Conservation (phyloP, 1,140 invertebrate species). For the Papilio helenus region DNA sequence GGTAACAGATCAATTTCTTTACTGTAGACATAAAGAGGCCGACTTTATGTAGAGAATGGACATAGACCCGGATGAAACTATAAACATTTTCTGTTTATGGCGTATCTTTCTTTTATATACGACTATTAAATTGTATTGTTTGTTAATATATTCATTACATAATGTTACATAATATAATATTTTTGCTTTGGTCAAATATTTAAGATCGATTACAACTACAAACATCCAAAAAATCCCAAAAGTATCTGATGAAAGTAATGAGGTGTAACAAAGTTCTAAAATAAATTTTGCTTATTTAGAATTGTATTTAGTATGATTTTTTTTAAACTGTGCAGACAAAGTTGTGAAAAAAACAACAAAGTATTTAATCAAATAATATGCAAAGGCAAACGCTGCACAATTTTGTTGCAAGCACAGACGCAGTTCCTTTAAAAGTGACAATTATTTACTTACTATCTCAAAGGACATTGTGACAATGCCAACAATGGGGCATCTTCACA, state of each 20-base stretch:
- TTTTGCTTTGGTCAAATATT: too few species aligned
- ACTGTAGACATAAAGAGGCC: slow-evolving; percentile 3
- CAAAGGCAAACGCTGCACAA: neutral
- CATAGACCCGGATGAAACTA: neutral
- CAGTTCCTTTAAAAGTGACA: neutral
- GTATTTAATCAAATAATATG: neutral
- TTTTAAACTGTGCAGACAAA: too few species aligned
- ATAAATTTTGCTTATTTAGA: too few species aligned
- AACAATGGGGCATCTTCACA: neutral
- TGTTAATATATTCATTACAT: neutral
- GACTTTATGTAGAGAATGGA: neutral
- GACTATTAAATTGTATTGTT: neutral
- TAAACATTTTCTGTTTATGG: slow-evolving; percentile 17
- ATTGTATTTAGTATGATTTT: too few species aligned
- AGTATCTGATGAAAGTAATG: too few species aligned
- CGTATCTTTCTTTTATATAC: slow-evolving; percentile 9
- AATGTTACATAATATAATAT: too few species aligned
- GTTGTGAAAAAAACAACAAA: too few species aligned
- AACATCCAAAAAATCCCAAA: too few species aligned
- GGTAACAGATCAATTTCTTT: slow-evolving; percentile 11
- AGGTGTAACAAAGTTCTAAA: too few species aligned
- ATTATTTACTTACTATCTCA: neutral
- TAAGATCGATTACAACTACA: too few species aligned
- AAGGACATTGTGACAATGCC: neutral
- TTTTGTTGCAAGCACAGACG: neutral